These are phyloP conservation scores for Brachypalpus laphriformis DNA, from an alignment of 2,888 invertebrate genomes.

Conservation along the genomic window DNA sequence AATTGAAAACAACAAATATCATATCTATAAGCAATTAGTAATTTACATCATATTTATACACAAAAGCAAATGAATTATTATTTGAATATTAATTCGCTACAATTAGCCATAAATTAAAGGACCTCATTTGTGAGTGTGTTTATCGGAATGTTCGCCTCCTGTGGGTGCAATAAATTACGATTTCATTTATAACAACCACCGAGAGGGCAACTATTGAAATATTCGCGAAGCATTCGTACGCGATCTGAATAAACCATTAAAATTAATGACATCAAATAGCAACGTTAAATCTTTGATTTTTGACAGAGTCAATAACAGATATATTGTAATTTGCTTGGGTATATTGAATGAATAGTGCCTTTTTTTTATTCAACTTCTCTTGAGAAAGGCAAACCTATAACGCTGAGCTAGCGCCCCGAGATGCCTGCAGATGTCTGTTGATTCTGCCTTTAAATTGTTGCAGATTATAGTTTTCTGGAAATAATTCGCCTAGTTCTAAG, in stretches of 20 bases:
- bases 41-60: constrained; percentile 42
- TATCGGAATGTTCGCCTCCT: constrained; percentile 35
- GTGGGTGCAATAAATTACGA: constrained; percentile 28
- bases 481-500: no score
- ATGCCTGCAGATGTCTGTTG: no score
- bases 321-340: neutral
- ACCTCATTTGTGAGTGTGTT: constrained; percentile 26
- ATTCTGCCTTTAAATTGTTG: no score
- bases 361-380: no score
- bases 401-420: no score
- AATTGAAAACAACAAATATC: neutral
- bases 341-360: neutral
- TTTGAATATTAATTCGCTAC: constrained; percentile 36
- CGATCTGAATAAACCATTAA: constrained; percentile 38
- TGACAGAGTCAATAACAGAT: neutral
- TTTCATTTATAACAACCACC: constrained; percentile 26
- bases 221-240: neutral
- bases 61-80: constrained; percentile 36
- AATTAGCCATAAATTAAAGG: constrained; percentile 43
- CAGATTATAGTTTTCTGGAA: no score
- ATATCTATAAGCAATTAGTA: constrained; percentile 27
- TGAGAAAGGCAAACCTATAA: no score
- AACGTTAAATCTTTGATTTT: constrained; percentile 4
- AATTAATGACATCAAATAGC: constrained; percentile 33
- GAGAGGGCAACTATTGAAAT: constrained; percentile 29